Evolutionary conservation across 2,888 invertebrate species (phyloP).

Genomic region (Pocota personata): DNA sequence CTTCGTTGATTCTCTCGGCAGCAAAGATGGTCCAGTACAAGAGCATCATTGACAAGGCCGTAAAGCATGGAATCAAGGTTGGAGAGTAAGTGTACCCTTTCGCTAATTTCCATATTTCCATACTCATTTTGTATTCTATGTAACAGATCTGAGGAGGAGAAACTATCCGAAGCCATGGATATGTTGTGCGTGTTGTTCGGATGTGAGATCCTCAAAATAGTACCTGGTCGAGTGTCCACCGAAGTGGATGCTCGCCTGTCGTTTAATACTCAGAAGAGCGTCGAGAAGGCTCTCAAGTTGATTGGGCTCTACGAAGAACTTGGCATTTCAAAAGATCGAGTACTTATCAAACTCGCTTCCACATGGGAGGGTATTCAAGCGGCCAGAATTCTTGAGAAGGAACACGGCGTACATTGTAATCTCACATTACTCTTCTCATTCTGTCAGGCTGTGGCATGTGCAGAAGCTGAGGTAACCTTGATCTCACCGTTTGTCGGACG

Average conservation of each 20-base stretch:
- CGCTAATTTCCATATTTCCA: not conserved
- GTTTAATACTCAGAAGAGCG: conserved; percentile 95
- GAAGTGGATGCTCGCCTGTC: conserved; percentile 86
- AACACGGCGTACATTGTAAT: conserved; percentile 98
- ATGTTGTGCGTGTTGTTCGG: conserved; percentile 98
- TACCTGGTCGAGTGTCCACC: conserved; percentile 91
- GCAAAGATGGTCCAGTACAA: conserved; percentile 97
- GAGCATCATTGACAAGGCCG: conserved; percentile 93
- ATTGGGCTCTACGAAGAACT: conserved; percentile 95
- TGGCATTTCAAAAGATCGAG: conserved; percentile 95
- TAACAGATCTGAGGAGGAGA: conserved; percentile 87
- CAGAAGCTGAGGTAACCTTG: conserved; percentile 97
- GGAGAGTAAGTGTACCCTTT: conserved; percentile 84
- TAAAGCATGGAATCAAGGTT: conserved; percentile 90
- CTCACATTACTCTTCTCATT: conserved; percentile 97
- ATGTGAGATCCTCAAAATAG: conserved; percentile 97
- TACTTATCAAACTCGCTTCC: conserved; percentile 98
- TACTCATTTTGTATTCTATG: conserved; percentile 40
- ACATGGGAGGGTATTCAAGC: conserved; percentile 99
- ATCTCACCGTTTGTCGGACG: conserved; percentile 99
- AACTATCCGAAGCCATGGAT: conserved; percentile 93
- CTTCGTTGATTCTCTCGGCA: conserved; percentile 97
- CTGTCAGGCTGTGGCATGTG: conserved; percentile 98
- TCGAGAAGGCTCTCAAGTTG: conserved; percentile 93
- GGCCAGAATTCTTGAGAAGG: conserved; percentile 94